Evolutionary conservation across 2,797 vertebrate species (phyloP).

Genomic region (Hippopotamyrus pictus): DNA sequence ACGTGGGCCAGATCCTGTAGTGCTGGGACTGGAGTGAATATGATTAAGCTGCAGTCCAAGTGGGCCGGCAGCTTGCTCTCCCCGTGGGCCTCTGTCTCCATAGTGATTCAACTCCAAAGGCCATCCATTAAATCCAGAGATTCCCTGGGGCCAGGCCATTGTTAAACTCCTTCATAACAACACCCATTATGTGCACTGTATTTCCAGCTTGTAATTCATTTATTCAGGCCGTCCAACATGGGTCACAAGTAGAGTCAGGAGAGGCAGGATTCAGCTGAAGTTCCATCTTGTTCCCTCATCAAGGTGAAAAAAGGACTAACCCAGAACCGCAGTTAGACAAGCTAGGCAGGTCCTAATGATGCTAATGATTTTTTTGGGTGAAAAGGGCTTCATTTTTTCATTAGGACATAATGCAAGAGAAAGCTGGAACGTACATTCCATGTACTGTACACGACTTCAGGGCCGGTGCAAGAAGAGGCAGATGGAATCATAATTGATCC

Average conservation of each 20-base stretch:
- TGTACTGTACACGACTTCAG: background rate
- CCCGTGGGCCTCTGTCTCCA: constrained; percentile 62
- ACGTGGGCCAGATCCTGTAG: constrained; percentile 77
- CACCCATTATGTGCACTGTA: constrained; percentile 53
- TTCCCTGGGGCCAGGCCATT: constrained; percentile 58
- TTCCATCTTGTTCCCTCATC: background rate
- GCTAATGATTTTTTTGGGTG: background rate
- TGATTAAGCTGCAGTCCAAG: constrained; percentile 76
- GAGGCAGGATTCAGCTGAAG: background rate
- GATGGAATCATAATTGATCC: constrained; percentile 65
- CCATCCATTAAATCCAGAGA: constrained; percentile 57
- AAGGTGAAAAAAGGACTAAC: constrained; percentile 29
- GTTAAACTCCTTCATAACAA: constrained; percentile 73
- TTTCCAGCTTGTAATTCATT: constrained; percentile 41
- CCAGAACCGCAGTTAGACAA: constrained; percentile 25
- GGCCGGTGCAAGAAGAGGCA: constrained; percentile 46
- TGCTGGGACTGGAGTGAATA: constrained; percentile 71
- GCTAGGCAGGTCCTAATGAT: constrained; percentile 14
- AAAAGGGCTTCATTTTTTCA: background rate
- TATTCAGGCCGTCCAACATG: constrained; percentile 27
- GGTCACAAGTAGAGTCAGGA: constrained; percentile 20
- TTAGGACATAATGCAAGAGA: background rate
- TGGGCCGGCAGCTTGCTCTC: constrained; percentile 65
- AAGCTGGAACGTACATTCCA: background rate
- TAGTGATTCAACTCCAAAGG: constrained; percentile 67